Percentiles rank a stretch among this genome's conserved stretches.
Conservation (phyloP, 2,797 vertebrate species). For the Esox lucius region DNA sequence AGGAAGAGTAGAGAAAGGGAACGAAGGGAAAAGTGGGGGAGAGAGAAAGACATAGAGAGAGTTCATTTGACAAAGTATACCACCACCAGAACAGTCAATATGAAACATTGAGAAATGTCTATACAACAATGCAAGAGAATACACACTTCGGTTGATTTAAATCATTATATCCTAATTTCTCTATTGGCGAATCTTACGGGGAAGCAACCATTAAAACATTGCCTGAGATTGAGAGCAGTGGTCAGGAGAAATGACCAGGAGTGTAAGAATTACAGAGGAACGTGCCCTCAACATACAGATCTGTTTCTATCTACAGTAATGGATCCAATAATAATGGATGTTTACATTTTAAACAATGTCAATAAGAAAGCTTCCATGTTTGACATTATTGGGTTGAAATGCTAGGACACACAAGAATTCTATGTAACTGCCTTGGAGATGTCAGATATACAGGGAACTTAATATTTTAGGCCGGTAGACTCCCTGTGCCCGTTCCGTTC, state of each 20-base stretch:
- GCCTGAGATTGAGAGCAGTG: background rate
- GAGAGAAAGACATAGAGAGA: no score
- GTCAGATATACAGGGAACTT: background rate
- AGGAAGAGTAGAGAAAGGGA: slow-evolving; percentile 5
- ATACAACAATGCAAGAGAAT: background rate
- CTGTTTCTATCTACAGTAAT: background rate
- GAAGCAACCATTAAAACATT: background rate
- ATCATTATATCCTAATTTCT: background rate
- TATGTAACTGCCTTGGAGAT: background rate
- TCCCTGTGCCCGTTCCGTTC: slow-evolving; percentile 24
- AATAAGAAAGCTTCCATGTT: background rate
- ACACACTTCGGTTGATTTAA: background rate
- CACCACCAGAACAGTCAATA: background rate
- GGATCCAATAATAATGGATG: background rate
- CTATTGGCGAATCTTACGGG: background rate
- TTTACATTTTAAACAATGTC: background rate
- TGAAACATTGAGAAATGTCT: background rate
- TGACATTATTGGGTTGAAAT: background rate
- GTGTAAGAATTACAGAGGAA: background rate
- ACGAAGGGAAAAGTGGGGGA: slow-evolving; percentile 40
- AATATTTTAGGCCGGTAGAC: background rate
- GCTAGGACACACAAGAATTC: background rate
- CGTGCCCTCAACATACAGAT: background rate
- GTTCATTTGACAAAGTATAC: background rate
- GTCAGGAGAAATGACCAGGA: background rate